Evolutionary conservation across 2,797 vertebrate species (phyloP).

Genomic region (Gorsachius magnificus): DNA sequence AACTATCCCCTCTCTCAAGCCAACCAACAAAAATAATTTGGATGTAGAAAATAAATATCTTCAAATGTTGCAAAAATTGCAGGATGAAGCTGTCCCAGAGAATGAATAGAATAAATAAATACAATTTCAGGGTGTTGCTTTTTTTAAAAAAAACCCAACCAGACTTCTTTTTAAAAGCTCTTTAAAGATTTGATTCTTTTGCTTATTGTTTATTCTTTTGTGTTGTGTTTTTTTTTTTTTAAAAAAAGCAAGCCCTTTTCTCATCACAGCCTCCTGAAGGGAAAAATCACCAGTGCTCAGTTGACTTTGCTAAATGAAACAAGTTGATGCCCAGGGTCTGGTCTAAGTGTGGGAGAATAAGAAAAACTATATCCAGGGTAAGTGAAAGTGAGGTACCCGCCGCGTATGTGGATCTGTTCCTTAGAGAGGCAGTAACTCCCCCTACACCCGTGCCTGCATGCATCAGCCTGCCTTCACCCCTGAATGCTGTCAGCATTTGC

Average conservation of each 20-base stretch:
- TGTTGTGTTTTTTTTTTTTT: too few relatives aligned
- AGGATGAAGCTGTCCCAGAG: background rate
- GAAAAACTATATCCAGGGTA: background rate
- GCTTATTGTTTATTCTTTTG: background rate
- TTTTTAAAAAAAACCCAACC: too few relatives aligned
- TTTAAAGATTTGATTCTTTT: background rate
- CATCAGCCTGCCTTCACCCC: background rate
- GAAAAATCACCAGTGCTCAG: background rate
- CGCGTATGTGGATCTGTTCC: background rate
- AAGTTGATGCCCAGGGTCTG: background rate
- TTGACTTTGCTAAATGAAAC: background rate
- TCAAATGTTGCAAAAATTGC: background rate
- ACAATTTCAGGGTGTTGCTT: background rate
- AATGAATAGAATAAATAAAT: background rate
- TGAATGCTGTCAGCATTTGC: background rate
- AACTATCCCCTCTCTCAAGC: background rate
- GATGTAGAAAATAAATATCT: background rate
- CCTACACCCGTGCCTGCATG: background rate
- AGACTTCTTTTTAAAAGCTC: background rate
- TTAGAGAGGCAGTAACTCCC: background rate
- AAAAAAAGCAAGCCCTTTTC: background rate
- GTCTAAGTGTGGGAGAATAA: background rate
- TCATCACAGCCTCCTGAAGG: background rate
- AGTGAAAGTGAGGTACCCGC: background rate
- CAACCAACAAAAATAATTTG: background rate